Percentiles rank a stretch among this genome's conserved stretches.
phyloP scores from a whole-genome alignment of 2,797 vertebrate genomes.

The Spondyliosoma cantharus region DNA sequence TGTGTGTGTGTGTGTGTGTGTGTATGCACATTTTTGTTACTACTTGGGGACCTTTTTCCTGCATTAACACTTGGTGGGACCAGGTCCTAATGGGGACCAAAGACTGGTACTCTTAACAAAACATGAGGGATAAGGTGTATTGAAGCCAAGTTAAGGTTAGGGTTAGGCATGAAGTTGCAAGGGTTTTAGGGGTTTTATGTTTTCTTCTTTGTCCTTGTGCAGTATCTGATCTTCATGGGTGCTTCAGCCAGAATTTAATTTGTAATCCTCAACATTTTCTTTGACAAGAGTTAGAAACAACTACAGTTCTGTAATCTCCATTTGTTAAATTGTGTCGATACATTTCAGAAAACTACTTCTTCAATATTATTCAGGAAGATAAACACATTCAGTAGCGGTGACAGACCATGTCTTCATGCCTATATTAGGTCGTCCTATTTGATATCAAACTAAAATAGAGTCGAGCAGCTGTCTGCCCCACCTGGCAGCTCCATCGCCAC shows the following conservation, averaged over 20 bases:
- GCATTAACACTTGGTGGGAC: too few species aligned
- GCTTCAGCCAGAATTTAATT: background rate
- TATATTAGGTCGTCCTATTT: conserved; percentile 68
- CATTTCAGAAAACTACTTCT: background rate
- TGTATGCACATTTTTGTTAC: too few species aligned
- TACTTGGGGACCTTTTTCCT: too few species aligned
- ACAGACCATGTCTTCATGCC: conserved; percentile 36
- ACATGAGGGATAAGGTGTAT: too few species aligned
- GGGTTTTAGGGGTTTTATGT: too few species aligned
- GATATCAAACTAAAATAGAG: conserved; percentile 76
- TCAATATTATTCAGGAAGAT: conserved; percentile 5
- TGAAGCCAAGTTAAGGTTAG: too few species aligned
- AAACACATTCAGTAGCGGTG: conserved; percentile 14
- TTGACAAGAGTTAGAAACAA: background rate
- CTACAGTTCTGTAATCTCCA: too few species aligned
- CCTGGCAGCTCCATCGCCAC: conserved; percentile 58
- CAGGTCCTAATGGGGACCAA: too few species aligned
- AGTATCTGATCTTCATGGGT: background rate
- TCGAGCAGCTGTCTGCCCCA: conserved; percentile 71
- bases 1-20: conserved; percentile 6
- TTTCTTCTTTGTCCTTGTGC: conserved; percentile 4
- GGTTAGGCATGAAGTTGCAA: too few species aligned
- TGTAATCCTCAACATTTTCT: background rate
- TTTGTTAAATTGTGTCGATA: background rate
- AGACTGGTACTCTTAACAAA: too few species aligned